Percentiles rank a stretch among this genome's conserved stretches.
phyloP scores from a whole-genome alignment of 2,113 vertebrate species.

The Jaculus jaculus region DNA sequence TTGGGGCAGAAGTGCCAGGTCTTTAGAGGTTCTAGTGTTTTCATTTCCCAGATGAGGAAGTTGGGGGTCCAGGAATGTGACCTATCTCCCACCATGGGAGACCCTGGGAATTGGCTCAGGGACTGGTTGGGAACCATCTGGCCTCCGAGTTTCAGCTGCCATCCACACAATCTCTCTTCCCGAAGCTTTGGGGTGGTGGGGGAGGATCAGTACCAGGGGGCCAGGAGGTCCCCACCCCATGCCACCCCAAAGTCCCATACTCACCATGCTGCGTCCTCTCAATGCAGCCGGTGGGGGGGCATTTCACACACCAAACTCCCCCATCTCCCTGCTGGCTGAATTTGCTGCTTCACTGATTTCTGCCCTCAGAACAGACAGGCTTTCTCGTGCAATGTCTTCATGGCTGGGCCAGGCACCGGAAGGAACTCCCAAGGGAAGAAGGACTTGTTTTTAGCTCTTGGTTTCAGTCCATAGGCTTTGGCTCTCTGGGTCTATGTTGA shows the following conservation, averaged over 20 bases:
- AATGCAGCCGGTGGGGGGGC: rapidly evolving
- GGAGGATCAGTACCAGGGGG: not conserved
- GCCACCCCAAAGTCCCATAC: not conserved
- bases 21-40: not conserved
- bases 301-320: no score
- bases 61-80: not conserved
- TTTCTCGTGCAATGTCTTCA: not conserved
- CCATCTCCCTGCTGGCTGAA: not conserved
- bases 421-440: no score
- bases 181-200: not conserved
- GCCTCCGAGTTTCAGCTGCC: not conserved
- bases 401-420: not conserved
- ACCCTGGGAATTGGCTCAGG: not conserved
- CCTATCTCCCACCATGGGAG: not conserved
- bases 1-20: not conserved
- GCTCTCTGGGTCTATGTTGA: not conserved
- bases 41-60: not conserved
- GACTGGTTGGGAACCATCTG: not conserved
- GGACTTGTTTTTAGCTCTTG: not conserved
- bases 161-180: not conserved
- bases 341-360: not conserved
- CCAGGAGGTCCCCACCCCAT: not conserved
- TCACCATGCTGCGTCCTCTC: no score
- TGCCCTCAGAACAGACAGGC: not conserved
- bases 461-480: not conserved